A percentile compares a stretch with the other conserved stretches of the same genome.
Conservation (phyloP, 2,797 vertebrate genomes). For the Chrysocyon brachyurus region DNA sequence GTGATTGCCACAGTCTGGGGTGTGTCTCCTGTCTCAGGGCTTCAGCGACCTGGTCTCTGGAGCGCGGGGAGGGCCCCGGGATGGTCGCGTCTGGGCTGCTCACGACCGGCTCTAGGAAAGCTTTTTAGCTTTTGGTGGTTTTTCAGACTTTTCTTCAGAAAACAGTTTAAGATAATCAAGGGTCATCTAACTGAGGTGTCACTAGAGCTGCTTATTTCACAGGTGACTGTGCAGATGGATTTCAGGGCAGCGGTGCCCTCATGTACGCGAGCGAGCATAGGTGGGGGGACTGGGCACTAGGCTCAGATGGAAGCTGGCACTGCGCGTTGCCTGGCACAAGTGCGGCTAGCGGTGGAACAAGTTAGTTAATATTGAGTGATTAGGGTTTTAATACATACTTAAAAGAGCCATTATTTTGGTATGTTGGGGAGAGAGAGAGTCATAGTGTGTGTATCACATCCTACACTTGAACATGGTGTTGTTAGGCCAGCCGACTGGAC, state of each 20-base stretch:
- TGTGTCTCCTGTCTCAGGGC: neutral
- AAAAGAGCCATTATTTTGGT: neutral
- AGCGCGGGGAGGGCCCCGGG: no score
- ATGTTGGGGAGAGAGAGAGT: neutral
- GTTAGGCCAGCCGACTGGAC: neutral
- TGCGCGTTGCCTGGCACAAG: neutral
- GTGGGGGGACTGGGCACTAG: neutral
- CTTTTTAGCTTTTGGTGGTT: neutral
- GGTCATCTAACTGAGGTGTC: neutral
- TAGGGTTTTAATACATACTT: neutral
- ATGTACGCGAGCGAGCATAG: accelerated
- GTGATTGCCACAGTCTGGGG: neutral
- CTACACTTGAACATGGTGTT: neutral
- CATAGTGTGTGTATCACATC: neutral
- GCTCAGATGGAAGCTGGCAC: neutral
- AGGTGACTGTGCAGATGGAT: neutral
- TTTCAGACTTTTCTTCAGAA: neutral
- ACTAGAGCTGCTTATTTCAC: neutral
- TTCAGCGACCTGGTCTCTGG: neutral
- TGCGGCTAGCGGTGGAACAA: neutral
- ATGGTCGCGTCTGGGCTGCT: accelerated
- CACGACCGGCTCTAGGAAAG: neutral
- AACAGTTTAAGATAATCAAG: neutral
- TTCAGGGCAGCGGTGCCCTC: neutral
- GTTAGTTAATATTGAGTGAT: neutral